These are phyloP conservation scores for Lissocephala sabroskyi DNA, from an alignment of 2,888 invertebrate genomes.

Conservation along the genomic window DNA sequence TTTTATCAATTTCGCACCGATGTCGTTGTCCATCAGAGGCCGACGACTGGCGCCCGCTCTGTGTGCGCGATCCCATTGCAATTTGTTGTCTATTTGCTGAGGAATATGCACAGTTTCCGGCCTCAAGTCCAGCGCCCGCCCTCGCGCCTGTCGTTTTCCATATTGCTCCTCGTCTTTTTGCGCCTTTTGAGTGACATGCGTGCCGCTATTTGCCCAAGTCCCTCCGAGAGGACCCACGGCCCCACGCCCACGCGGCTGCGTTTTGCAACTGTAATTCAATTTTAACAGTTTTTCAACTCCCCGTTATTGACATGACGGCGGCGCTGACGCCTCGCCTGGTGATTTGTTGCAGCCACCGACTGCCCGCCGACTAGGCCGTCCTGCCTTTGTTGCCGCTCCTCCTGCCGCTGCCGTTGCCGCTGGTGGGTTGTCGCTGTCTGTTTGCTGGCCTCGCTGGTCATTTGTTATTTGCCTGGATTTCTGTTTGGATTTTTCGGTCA, in stretches of 20 bases:
- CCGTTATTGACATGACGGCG: conserved; percentile 69
- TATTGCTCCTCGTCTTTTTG: conserved; percentile 38
- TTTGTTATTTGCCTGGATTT: conserved; percentile 58
- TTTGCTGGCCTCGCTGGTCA: conserved; percentile 28
- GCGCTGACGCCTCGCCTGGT: conserved; percentile 53
- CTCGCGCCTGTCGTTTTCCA: conserved; percentile 39
- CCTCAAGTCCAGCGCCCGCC: conserved; percentile 7
- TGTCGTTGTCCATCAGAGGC: conserved; percentile 29
- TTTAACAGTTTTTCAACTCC: conserved; percentile 70
- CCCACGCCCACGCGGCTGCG: conserved; percentile 42
- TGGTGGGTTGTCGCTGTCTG: background rate
- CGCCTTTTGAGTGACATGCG: conserved; percentile 23
- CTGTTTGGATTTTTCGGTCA: conserved; percentile 9
- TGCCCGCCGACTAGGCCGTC: background rate
- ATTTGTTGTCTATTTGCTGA: conserved; percentile 64
- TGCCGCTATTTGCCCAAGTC: background rate
- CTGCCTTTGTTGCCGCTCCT: background rate
- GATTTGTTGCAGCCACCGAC: conserved; percentile 54
- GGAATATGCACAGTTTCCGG: conserved; percentile 58
- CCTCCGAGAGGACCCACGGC: conserved; percentile 15
- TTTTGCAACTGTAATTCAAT: conserved; percentile 66
- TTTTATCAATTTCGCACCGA: conserved; percentile 69
- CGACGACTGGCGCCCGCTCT: too few species aligned
- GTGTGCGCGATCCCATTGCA: conserved; percentile 61
- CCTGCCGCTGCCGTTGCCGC: background rate